Conservation (phyloP, 2,113 vertebrate genomes). For the Paedocypris sp. region DNA sequence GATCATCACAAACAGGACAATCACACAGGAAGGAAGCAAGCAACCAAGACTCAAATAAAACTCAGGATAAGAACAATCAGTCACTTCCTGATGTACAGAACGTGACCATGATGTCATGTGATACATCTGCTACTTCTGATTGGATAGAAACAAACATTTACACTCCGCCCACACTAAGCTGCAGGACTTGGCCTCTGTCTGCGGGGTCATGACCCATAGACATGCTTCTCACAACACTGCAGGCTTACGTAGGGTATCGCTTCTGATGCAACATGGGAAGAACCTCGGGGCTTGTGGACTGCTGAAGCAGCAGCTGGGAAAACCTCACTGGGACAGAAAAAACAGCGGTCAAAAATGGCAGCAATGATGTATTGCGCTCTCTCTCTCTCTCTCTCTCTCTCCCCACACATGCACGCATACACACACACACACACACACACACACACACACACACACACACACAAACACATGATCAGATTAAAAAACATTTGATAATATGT, state of each 20-base stretch:
- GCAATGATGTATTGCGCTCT: no score
- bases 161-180: background rate
- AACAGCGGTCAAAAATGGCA: constrained; percentile 2
- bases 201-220: constrained; percentile 34
- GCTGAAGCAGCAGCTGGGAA: constrained; percentile 72
- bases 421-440: no score
- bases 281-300: constrained; percentile 66
- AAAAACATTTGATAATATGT: no score
- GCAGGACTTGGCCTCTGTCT: no score
- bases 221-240: constrained; percentile 4
- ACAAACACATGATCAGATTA: no score
- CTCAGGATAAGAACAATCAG: background rate
- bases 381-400: no score
- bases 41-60: background rate
- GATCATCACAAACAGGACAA: background rate
- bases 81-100: background rate
- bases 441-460: no score
- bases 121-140: no score
- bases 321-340: constrained; percentile 73
- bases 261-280: constrained; percentile 83
- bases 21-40: background rate
- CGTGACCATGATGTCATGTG: background rate
- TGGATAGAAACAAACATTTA: background rate
- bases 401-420: no score
- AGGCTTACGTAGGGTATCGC: constrained; percentile 77